These are phyloP conservation scores for Halichoerus grypus DNA, from an alignment of 2,113 vertebrate genomes.

Conservation along the genomic window DNA sequence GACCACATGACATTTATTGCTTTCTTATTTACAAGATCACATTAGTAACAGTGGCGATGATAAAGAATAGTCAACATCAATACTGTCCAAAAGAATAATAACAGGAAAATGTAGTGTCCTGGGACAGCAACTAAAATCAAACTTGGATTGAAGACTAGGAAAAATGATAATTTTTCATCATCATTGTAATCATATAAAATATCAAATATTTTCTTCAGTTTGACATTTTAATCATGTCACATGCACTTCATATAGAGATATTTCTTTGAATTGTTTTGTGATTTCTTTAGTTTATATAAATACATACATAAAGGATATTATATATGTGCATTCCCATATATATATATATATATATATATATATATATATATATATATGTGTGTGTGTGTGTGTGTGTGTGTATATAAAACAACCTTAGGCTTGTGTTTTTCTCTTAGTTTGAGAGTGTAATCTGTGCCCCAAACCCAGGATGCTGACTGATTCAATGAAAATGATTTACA, in stretches of 20 bases:
- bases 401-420: background rate
- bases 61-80: background rate
- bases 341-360: background rate
- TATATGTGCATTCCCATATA: too few species aligned
- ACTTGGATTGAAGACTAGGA: background rate
- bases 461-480: background rate
- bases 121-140: background rate
- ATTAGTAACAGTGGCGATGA: background rate
- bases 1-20: background rate
- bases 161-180: background rate
- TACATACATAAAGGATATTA: background rate
- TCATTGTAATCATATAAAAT: background rate
- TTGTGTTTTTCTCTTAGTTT: background rate
- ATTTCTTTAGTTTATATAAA: background rate
- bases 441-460: too few species aligned
- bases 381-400: too few species aligned
- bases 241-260: background rate
- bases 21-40: background rate
- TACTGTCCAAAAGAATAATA: background rate
- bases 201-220: background rate
- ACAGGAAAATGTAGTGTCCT: background rate
- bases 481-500: background rate
- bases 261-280: constrained; percentile 23
- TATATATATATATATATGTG: too few species aligned
- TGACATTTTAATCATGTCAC: background rate